Evolutionary conservation across 2,113 vertebrate genomes (phyloP).

Genomic region (Neogale vison): DNA sequence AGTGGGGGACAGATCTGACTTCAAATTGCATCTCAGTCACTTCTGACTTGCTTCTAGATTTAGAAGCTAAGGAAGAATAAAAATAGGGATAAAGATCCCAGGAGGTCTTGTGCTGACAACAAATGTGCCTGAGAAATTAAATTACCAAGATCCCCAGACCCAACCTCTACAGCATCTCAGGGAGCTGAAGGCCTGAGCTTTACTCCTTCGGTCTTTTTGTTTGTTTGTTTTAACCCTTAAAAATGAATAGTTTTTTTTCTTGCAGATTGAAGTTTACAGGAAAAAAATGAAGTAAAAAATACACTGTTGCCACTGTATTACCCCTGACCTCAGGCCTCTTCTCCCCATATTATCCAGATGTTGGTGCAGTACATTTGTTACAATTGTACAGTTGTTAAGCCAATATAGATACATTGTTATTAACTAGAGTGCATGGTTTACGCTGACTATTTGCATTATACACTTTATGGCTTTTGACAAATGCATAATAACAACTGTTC

Average conservation of each 20-base stretch:
- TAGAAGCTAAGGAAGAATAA: neutral
- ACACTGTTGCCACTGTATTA: neutral
- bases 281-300: slow-evolving; percentile 15
- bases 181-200: neutral
- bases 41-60: slow-evolving; percentile 35
- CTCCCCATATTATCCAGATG: neutral
- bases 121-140: neutral
- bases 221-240: neutral
- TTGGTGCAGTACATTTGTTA: neutral
- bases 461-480: neutral
- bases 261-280: neutral
- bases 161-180: neutral
- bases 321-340: neutral
- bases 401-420: neutral
- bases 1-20: neutral
- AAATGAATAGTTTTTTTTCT: neutral
- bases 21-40: neutral
- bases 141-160: neutral
- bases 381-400: neutral
- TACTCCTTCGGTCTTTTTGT: neutral
- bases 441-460: neutral
- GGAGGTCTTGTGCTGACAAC: neutral
- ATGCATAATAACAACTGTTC: neutral
- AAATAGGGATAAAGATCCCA: neutral
- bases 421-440: slow-evolving; percentile 4